phyloP scores from a whole-genome alignment of 2,888 invertebrate species.

The Leucoptera coffeella region DNA sequence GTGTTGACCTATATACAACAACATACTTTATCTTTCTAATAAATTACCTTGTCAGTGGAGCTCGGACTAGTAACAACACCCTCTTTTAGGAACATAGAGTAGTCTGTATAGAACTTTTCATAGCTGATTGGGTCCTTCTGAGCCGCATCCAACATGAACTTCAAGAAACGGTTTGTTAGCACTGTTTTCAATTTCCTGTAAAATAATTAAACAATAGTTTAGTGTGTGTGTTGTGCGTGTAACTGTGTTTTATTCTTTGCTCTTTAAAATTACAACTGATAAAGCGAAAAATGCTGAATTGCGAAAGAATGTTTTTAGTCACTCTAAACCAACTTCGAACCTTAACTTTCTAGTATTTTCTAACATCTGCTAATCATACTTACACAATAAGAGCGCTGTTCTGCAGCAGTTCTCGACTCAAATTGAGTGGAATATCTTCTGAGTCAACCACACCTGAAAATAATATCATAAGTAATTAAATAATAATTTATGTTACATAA shows the following conservation, averaged over 20 bases:
- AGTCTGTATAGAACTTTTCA: constrained; percentile 84
- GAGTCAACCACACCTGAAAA: constrained; percentile 87
- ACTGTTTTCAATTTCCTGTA: constrained; percentile 73
- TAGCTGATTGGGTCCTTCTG: constrained; percentile 78
- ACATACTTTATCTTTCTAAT: too few species aligned
- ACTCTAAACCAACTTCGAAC: too few species aligned
- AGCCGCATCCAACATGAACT: constrained; percentile 79
- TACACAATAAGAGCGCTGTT: constrained; percentile 85
- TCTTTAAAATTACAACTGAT: too few species aligned
- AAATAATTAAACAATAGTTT: constrained; percentile 8
- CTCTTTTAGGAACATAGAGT: constrained; percentile 90
- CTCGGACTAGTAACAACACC: constrained; percentile 85
- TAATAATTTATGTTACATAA: too few species aligned
- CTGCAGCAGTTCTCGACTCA: constrained; percentile 92
- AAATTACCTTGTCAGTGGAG: constrained; percentile 75
- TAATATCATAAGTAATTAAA: neutral
- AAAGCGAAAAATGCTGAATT: too few species aligned
- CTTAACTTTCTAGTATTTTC: too few species aligned
- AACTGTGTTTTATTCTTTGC: too few species aligned
- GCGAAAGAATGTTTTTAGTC: too few species aligned
- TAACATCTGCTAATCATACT: constrained; percentile 14
- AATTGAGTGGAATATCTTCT: constrained; percentile 95
- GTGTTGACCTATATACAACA: too few species aligned
- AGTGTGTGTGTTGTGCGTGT: too few species aligned
- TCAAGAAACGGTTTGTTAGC: constrained; percentile 74